Conservation (phyloP, 1,140 invertebrate genomes). For the Araneus ventricosus region DNA sequence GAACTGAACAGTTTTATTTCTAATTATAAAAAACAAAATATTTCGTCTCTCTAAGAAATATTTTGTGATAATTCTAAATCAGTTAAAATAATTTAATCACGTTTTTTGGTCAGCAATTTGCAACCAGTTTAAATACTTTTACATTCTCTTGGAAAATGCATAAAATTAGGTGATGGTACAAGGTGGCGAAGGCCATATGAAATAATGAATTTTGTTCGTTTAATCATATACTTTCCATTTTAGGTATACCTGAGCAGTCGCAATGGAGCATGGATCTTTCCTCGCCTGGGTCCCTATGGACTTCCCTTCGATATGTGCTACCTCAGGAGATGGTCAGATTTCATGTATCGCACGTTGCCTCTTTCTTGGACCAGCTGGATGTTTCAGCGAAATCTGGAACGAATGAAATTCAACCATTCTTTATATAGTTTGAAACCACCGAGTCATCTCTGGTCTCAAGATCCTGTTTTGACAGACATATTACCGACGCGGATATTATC, state of each 20-base stretch:
- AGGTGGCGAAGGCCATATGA: background rate
- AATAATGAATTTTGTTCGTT: background rate
- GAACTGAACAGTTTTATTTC: too few species aligned
- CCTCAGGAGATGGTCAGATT: slow-evolving; percentile 62
- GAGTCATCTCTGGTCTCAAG: slow-evolving; percentile 80
- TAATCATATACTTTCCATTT: background rate
- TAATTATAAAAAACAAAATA: too few species aligned
- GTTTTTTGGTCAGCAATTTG: too few species aligned
- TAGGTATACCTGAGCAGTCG: slow-evolving; percentile 81
- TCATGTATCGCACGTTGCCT: slow-evolving; percentile 46
- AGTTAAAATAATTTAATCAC: too few species aligned
- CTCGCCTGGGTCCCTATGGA: slow-evolving; percentile 78
- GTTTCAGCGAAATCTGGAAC: slow-evolving; percentile 55
- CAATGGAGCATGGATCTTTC: slow-evolving; percentile 81
- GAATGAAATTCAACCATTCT: slow-evolving; percentile 80
- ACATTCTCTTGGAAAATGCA: too few species aligned
- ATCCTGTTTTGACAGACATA: slow-evolving; percentile 83
- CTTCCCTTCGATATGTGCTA: slow-evolving; percentile 77
- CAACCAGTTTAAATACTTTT: too few species aligned
- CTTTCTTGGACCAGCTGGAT: slow-evolving; percentile 35
- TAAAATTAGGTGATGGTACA: background rate
- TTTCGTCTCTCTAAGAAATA: too few species aligned
- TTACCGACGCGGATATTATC: slow-evolving; percentile 81
- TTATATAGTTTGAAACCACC: slow-evolving; percentile 80
- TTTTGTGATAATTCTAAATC: too few species aligned